Percentiles rank a stretch among this genome's conserved stretches.
These are phyloP conservation scores for Eupeodes latifasciatus DNA, from an alignment of 2,888 invertebrate species.

Conservation along the genomic window DNA sequence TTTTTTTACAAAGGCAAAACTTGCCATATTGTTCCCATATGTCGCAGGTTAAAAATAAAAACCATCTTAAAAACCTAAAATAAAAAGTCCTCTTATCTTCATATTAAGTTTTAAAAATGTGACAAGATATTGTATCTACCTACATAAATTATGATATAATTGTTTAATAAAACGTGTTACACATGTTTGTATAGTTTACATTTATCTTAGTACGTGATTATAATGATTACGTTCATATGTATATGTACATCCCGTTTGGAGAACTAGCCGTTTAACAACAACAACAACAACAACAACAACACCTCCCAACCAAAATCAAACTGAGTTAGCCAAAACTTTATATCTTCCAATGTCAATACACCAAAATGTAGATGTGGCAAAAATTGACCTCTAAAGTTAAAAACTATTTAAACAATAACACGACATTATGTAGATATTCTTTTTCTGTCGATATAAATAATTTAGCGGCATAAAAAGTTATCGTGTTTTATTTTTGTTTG, in stretches of 20 bases:
- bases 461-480: not conserved
- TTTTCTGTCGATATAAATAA: not conserved
- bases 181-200: not conserved
- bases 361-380: too few relatives aligned
- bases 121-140: not conserved
- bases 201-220: not conserved
- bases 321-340: too few relatives aligned
- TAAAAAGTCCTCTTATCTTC: too few relatives aligned
- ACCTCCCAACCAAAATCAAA: too few relatives aligned
- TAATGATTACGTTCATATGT: not conserved
- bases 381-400: conserved; percentile 22
- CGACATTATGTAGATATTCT: conserved; percentile 6
- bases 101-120: not conserved
- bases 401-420: conserved; percentile 16
- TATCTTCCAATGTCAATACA: conserved; percentile 12
- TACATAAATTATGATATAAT: not conserved
- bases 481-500: conserved; percentile 20
- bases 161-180: not conserved
- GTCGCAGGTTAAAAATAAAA: too few relatives aligned
- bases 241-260: not conserved
- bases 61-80: too few relatives aligned
- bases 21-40: too few relatives aligned
- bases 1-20: too few relatives aligned
- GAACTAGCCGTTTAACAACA: not conserved
- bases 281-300: too few relatives aligned